Conservation (phyloP, 2,113 vertebrate genomes). For the Gorsachius goisagi region DNA sequence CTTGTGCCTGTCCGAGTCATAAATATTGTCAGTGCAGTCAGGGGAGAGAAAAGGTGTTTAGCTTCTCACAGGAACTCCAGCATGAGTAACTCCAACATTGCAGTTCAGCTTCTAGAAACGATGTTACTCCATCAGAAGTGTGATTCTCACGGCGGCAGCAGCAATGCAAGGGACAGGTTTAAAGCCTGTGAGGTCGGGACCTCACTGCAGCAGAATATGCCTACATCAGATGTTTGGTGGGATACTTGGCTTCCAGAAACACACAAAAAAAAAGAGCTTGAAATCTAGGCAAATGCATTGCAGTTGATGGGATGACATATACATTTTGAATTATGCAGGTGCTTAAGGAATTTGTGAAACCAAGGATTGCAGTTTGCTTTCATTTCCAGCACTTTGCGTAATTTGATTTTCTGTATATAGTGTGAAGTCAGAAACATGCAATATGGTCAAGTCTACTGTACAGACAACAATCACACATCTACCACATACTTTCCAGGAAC, state of each 20-base stretch:
- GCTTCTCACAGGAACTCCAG: not conserved
- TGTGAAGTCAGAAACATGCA: not conserved
- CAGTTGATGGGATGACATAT: not conserved
- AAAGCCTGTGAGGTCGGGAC: not conserved
- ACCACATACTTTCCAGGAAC: not conserved
- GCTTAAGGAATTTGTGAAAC: not conserved
- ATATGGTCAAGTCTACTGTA: not conserved
- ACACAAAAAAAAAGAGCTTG: not conserved
- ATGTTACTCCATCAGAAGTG: not conserved
- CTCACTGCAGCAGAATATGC: not conserved
- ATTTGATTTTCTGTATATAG: not conserved
- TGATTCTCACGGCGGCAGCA: not conserved
- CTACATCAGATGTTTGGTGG: not conserved
- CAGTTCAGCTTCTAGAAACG: not conserved
- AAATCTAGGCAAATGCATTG: not conserved
- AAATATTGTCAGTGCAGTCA: not conserved
- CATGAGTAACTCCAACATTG: not conserved
- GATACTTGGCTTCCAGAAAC: not conserved
- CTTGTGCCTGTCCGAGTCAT: rapidly evolving
- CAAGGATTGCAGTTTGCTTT: not conserved
- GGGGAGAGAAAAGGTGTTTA: not conserved
- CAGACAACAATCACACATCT: not conserved
- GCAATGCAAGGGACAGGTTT: not conserved
- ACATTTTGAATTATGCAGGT: not conserved
- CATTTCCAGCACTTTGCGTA: not conserved